phyloP scores from a whole-genome alignment of 2,797 vertebrate species.

The Hydrolagus colliei region DNA sequence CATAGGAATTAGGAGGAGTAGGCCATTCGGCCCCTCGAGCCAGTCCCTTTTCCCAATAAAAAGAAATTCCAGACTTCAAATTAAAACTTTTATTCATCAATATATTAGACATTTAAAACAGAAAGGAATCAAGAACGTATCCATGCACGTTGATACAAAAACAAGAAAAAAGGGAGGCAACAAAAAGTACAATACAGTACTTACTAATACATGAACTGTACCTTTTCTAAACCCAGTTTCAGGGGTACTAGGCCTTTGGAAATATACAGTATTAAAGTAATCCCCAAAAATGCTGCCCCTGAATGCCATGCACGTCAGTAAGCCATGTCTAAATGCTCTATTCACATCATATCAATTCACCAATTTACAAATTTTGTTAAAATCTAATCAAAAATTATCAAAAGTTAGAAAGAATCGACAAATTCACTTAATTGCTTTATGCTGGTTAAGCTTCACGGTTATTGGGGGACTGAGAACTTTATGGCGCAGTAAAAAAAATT shows the following conservation, averaged over 20 bases:
- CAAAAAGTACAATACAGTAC: conserved; percentile 11
- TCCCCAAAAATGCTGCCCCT: background rate
- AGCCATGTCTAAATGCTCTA: background rate
- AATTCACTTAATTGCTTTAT: background rate
- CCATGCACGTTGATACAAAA: conserved; percentile 25
- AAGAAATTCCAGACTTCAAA: conserved; percentile 1
- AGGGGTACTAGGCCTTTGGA: background rate
- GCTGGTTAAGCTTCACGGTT: background rate
- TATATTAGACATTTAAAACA: conserved; percentile 31
- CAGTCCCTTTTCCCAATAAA: background rate
- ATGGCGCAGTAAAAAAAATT: background rate
- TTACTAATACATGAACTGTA: background rate
- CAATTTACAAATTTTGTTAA: conserved; percentile 25
- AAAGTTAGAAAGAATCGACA: conserved; percentile 19
- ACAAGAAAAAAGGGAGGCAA: background rate
- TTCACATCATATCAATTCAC: conserved; percentile 10
- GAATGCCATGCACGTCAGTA: background rate
- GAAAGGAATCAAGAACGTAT: background rate
- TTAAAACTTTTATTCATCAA: conserved; percentile 28
- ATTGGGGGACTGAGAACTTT: background rate
- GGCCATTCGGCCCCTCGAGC: no score
- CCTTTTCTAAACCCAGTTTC: conserved; percentile 7
- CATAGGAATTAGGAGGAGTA: no score
- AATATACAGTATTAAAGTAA: conserved; percentile 10
- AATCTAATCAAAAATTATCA: background rate